Base-by-base conservation (phyloP, 2,888 invertebrate genomes). In the Eudemis profundana region DNA sequence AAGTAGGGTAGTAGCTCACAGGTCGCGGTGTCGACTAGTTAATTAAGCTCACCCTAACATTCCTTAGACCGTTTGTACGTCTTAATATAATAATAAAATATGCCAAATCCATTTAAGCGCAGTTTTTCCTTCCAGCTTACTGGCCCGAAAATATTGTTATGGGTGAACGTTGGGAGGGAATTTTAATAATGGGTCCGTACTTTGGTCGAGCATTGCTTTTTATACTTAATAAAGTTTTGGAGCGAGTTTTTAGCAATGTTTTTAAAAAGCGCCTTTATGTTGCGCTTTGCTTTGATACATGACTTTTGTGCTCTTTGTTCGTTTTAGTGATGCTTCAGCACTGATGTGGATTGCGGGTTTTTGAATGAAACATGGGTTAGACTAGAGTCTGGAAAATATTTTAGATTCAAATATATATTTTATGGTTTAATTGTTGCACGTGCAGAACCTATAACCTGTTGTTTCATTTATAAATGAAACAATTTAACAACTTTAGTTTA, bases 51-150 rank as follows among this genome's bases (percentile, higher is more conserved):
- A 51, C 56, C 57, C 59, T 66, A 46, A 68, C 69, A 54, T 75
- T 76, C 68, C 71, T 71, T 51, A 73, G 75, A 72, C 74, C 81
- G 78, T 83, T 82, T 77, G 75, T 77, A 78, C 73, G 74, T 78
- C 79, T 79, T 81, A 79, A 82, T 73, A 76, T 75, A 78, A 74
- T 74, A 74, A 78, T 77, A 76, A 87, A 87, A 87, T 86, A 86
- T 86, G 84, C 83, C 79, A 82, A 82, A 86, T 84, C 81, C 82
- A 82, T 86, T 87, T 84, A 81, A 81, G 78, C 76, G 76, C 83
- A 82, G 81, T 86, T 86, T 86, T 84, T 84, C 81, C 79, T 80
- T 79, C 73, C 79, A 76, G 84, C 79, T 81, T 81, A 81, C 79
- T 82, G 82, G 78, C 71, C 76, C 69, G 80, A 82, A 82, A 83